These are phyloP conservation scores for Heliocidaris erythrogramma DNA, from an alignment of 35 echinoderm and acorn worm genomes.

Conservation along the genomic window DNA sequence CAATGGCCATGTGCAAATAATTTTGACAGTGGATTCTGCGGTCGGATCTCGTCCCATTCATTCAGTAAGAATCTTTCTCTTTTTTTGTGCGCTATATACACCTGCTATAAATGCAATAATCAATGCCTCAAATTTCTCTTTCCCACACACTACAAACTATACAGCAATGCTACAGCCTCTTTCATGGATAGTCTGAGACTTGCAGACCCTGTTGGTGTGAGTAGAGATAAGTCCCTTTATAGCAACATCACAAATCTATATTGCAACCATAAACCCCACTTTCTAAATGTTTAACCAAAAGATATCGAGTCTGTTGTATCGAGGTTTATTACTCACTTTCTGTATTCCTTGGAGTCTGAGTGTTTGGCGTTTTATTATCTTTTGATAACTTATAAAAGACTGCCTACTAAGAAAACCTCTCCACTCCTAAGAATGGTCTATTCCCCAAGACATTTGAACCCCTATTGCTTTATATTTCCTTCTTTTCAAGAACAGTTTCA, in stretches of 20 bases:
- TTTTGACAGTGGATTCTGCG: neutral
- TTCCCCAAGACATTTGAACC: neutral
- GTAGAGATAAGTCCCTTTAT: neutral
- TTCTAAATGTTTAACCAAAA: neutral
- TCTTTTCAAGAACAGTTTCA: neutral
- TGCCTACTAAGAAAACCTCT: neutral
- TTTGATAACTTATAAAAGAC: neutral
- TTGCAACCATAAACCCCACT: too few relatives aligned
- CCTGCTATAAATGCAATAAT: slow-evolving; percentile 3
- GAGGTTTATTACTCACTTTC: too few relatives aligned
- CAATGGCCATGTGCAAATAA: neutral
- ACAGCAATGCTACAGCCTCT: neutral
- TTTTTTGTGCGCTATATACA: neutral
- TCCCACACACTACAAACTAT: neutral
- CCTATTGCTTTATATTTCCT: neutral
- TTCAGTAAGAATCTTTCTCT: neutral
- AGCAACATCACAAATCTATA: neutral
- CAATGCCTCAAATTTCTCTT: neutral
- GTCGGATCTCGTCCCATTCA: neutral
- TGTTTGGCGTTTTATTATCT: neutral
- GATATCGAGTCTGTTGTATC: neutral
- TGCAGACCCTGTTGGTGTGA: neutral
- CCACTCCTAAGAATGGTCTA: neutral
- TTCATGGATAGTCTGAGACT: neutral
- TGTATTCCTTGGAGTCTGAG: neutral